Base-by-base conservation (phyloP, 2,797 vertebrate genomes). In the Urosaurus nigricauda region DNA sequence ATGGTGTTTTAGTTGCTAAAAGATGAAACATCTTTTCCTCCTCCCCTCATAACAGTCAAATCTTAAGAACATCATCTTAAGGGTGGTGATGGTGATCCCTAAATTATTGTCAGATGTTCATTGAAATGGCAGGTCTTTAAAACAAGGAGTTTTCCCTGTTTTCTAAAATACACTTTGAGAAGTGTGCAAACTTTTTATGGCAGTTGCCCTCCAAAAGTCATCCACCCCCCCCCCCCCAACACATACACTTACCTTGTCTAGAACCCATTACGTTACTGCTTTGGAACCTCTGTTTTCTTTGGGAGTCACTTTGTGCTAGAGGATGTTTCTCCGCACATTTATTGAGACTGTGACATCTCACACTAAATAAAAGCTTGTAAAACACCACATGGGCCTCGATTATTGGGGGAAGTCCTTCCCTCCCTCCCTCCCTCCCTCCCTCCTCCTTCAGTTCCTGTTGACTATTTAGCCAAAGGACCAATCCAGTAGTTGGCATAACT, bases 221-320 rank as follows among this genome's bases (percentile, higher is more conserved):
- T 3, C 3, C 1, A 2, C 1, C 6, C 21, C 3, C n/a, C n/a
- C n/a, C n/a, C n/a, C n/a, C n/a, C 14, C 14, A 26, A 60, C 11
- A n/a, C n/a, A n/a, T n/a, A n/a, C n/a, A 29, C 24, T 35, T 51
- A 7, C 40, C 26, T 4, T 12, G 24, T 32, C 80, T 63, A 82
- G 56, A 81, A 37, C 56, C 80, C 58, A 63, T 40, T 40, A 2
- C 24, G 5, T 40, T 12, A 7, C 5, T 60, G 24, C 12, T 40
- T 58, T 29, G 37, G 35, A 65, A 65, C 35, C 58, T 43, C 6
- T 19, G 6, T 29, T 43, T 65, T 26, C 6, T 82, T 43, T 35
- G 58, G 26, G 5, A 58, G 53, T 17, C 13, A 43, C 24, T 82
- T n/a, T 5, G 1, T 26, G 13, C 53, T 1, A 8, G n/a, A 35